Base-by-base conservation (phyloP, 2,888 invertebrate genomes). In the Adelognathus sp. region DNA sequence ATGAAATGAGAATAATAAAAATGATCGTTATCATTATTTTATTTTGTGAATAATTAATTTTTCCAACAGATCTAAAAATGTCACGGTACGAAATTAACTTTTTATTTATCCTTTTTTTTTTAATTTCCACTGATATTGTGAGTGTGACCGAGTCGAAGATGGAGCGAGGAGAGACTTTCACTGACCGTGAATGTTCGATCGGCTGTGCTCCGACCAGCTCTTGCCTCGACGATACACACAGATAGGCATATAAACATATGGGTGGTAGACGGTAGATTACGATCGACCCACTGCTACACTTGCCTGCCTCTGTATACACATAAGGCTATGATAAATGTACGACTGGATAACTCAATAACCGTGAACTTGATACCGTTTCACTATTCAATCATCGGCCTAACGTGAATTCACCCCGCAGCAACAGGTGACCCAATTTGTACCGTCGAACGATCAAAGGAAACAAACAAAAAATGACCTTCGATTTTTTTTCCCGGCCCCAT, bases 311-410 rank as follows among this genome's bases (percentile, higher is more conserved):
- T 9, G 9, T 36, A 36, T n/a, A 5, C 36, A 36, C n/a, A 21
- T 24, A 46, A 18, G 21, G 14, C 27, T 36, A 29, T 41, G 18
- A 58, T 27, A 63, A 39, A 61, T 46, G n/a, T n/a, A 69, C 44
- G 36, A 66, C 64, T 76, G 39, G 44, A 16, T 27, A 66, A 60
- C 31, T 60, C 41, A 66, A 71, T 76, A 71, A 71, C 76, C 76
- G 54, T 76, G 76, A 76, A 76, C 76, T 76, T 76, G 71, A 60
- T 66, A 52, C 71, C 39, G 52, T 36, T n/a, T 66, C 36, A 14
- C 66, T 50, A 50, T 58, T 33, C 41, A 60, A 31, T 73, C 50
- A 41, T 58, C 50, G 50, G 24, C 33, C 18, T 60, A 66, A 16
- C 29, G 54, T n/a, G 33, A 73, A 56, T 56, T 60, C 50, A 71